Evolutionary conservation across 2,113 vertebrate species (phyloP).

Genomic region (Heterocephalus glaber): DNA sequence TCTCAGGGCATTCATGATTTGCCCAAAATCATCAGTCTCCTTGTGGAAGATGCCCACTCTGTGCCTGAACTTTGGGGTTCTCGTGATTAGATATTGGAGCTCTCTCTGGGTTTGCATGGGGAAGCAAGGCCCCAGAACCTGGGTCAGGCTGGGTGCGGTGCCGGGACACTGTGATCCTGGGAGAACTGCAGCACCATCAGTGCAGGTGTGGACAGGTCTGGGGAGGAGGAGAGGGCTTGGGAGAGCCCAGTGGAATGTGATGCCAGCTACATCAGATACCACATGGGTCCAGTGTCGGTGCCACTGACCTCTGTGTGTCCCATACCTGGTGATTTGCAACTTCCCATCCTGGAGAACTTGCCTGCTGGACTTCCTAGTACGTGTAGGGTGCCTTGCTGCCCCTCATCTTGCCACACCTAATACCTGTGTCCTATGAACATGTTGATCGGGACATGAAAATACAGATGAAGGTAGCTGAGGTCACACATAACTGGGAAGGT

Average conservation of each 20-base stretch:
- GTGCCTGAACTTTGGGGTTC: neutral
- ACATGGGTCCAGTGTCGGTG: neutral
- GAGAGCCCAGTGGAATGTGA: neutral
- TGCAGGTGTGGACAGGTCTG: neutral
- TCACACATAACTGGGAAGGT: neutral
- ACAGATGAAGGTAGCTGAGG: neutral
- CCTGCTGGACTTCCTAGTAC: neutral
- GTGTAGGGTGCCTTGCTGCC: neutral
- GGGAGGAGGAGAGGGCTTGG: neutral
- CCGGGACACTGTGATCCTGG: too few species aligned
- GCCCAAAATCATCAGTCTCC: neutral
- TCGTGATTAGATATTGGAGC: neutral
- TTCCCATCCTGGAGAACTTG: neutral
- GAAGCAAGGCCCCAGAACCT: neutral
- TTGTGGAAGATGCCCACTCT: neutral
- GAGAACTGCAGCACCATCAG: neutral
- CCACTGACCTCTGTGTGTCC: neutral
- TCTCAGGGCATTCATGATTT: neutral
- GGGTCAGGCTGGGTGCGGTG: neutral
- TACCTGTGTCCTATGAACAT: neutral
- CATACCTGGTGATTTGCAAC: accelerated
- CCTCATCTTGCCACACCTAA: neutral
- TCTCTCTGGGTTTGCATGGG: neutral
- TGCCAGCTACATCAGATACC: neutral
- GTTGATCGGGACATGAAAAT: neutral